phyloP scores from a whole-genome alignment of 2,888 invertebrate genomes.

The Dinocampus coccinellae region DNA sequence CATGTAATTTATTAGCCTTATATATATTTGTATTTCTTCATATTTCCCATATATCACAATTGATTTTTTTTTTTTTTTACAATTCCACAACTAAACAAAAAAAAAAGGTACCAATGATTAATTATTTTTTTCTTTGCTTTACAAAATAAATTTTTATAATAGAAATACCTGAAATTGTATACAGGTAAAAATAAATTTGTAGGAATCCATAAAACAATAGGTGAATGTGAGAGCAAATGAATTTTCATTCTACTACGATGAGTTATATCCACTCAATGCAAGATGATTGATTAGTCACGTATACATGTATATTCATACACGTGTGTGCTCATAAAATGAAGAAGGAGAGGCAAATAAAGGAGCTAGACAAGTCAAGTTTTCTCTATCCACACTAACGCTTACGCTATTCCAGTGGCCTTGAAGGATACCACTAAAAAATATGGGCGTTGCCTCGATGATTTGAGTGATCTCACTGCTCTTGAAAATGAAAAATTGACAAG shows the following conservation, averaged over 20 bases:
- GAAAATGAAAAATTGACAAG: constrained; percentile 9
- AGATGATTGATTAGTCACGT: constrained; percentile 49
- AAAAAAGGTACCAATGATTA: too few species aligned
- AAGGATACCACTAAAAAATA: constrained; percentile 20
- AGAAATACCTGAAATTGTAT: too few species aligned
- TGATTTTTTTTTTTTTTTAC: too few species aligned
- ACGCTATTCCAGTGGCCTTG: constrained; percentile 30
- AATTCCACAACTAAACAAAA: too few species aligned
- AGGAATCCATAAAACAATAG: constrained; percentile 16
- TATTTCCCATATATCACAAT: too few species aligned
- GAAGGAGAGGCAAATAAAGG: neutral
- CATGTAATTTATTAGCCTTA: too few species aligned
- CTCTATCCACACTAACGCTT: constrained; percentile 19
- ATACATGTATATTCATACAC: too few species aligned
- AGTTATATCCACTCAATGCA: constrained; percentile 29
- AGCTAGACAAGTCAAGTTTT: constrained; percentile 19
- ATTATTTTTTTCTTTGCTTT: too few species aligned
- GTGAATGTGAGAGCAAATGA: constrained; percentile 11
- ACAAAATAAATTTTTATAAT: too few species aligned
- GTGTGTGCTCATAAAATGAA: constrained; percentile 19
- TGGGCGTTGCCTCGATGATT: constrained; percentile 18
- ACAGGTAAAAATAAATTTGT: neutral
- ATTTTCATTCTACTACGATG: constrained; percentile 27
- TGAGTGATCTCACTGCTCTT: constrained; percentile 1
- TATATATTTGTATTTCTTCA: too few species aligned